Evolutionary conservation across 2,888 invertebrate genomes (phyloP), one percentile per base, ranked within the genome.

Genomic region (Dorcus hopei): DNA sequence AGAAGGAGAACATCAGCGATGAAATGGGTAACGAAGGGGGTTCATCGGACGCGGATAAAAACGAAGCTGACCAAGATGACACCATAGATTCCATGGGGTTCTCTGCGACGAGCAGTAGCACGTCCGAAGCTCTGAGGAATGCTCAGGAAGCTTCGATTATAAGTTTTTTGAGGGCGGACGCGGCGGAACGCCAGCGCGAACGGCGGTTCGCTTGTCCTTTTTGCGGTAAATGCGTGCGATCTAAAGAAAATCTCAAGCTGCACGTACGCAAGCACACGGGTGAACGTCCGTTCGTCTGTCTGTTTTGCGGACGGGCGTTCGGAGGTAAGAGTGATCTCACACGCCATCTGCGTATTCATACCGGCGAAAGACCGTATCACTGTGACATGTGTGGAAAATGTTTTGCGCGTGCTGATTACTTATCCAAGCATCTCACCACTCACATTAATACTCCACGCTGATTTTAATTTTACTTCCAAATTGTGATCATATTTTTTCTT

Each of bases 351-450:
- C 86, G 93, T 65, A 93, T 93, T 65, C 93, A 93, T 77, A 93
- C 93, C 9, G 93, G 93, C 41, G 93, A 93, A 79, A 82, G 93
- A 61, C 93, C 93, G 38, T 94, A 93, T 79, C 93, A 93, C 77
- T 94, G 93, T 80, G 93, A 93, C 78, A 92, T 93, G 77, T 94
- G 93, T 79, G 93, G 93, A 65, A 93, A 93, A 79, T 93, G 93
- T 77, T 94, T 94, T 79, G 93, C 93, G 26, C 84, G 93, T 52
- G 93, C 93, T 54, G 93, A 94, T 77, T 94, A 94, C 74, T 85
- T 94, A 58, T 93, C 93, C 71, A 94, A 94, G 79, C 93, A 94
- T 79, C 85, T 94, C 68, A 93, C 93, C 63, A 94, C 93, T 38
- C 93, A 94, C 81, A 91, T 93, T 70, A 93, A 93, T 80, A 82